Evolutionary conservation across 2,113 vertebrate species (phyloP).

Genomic region (Heterotilapia buettikoferi): DNA sequence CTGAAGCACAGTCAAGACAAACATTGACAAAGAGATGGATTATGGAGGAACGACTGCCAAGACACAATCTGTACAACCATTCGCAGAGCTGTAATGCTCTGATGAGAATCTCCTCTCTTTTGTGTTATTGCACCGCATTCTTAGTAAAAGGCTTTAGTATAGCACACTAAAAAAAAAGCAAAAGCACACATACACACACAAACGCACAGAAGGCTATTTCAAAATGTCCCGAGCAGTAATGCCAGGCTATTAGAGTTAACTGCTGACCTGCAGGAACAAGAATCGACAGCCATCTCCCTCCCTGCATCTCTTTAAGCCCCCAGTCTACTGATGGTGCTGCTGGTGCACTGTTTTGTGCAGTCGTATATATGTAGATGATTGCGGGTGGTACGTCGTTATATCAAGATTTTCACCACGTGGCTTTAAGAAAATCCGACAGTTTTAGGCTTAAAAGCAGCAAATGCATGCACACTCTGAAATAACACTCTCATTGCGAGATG

Average conservation of each 20-base stretch:
- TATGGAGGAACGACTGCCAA: background rate
- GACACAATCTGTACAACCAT: background rate
- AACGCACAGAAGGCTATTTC: background rate
- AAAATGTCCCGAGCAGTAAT: slow-evolving; percentile 3
- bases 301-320: background rate
- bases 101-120: slow-evolving; percentile 13
- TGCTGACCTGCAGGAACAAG: slow-evolving; percentile 35
- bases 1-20: background rate
- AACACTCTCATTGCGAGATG: background rate
- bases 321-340: background rate
- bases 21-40: background rate
- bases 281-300: background rate
- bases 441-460: background rate
- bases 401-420: background rate
- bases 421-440: background rate
- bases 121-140: background rate
- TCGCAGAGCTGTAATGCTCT: background rate
- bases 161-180: background rate
- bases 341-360: background rate
- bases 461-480: background rate
- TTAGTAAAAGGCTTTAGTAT: background rate
- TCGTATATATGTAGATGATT: background rate
- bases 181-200: background rate
- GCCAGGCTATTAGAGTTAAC: slow-evolving; percentile 18
- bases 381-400: background rate